Percentiles rank a stretch among this genome's conserved stretches.
Evolutionary conservation across 1,140 invertebrate genomes (phyloP).

Genomic region (Rhyzopertha dominica): DNA sequence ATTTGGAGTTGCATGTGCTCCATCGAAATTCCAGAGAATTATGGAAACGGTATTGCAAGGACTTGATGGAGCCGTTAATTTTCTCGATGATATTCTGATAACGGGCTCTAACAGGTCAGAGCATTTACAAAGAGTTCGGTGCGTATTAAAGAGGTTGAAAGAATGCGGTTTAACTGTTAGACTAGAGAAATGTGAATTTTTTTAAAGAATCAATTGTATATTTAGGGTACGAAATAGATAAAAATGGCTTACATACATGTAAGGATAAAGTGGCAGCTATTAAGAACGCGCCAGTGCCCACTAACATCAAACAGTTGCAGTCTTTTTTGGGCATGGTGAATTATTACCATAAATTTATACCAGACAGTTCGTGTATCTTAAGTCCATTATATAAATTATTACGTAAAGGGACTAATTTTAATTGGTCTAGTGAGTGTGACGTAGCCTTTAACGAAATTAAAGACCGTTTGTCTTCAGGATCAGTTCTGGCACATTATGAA

Average conservation of each 20-base stretch:
- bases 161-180: conserved; percentile 31
- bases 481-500: conserved; percentile 27
- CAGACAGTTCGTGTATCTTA: conserved; percentile 21
- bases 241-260: conserved; percentile 33
- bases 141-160: conserved; percentile 17
- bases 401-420: conserved; percentile 41
- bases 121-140: conserved; percentile 21
- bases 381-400: conserved; percentile 38
- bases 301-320: conserved; percentile 32
- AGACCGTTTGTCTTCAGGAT: conserved; percentile 27
- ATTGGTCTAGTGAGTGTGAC: conserved; percentile 28
- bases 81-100: conserved; percentile 42
- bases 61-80: conserved; percentile 30
- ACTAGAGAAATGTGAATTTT: conserved; percentile 31
- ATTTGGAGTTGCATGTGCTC: conserved; percentile 47
- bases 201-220: conserved; percentile 24
- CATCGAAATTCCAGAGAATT: conserved; percentile 44
- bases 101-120: conserved; percentile 24
- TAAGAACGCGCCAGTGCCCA: conserved; percentile 24
- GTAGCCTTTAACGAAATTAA: conserved; percentile 32
- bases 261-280: conserved; percentile 41
- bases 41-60: conserved; percentile 37
- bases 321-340: conserved; percentile 41
- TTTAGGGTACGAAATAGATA: conserved; percentile 38
- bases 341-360: conserved; percentile 37